Base-by-base conservation (phyloP, 2,888 invertebrate genomes). In the Phrixothrix hirtus region DNA sequence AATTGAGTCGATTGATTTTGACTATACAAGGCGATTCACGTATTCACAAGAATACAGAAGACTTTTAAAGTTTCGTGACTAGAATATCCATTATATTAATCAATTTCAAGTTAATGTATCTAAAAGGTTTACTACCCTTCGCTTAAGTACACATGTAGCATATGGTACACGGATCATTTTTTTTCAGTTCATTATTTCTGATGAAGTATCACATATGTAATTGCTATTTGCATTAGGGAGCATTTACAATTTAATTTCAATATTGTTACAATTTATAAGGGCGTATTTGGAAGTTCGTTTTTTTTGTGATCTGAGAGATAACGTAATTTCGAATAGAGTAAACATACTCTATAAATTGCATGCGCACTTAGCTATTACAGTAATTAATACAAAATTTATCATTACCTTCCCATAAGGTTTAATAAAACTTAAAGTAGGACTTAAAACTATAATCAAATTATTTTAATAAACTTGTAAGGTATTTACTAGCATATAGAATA, bases 1-100 rank as follows among this genome's bases (percentile, higher is more conserved):
- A 70, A 70, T 70, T 69, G 67, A 68, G 61, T 64, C 61, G 61
- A 67, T 66, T 66, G 68, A 67, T 68, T 66, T 51, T 54, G 36
- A 38, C 43, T 48, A 32, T 38, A 46, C 27, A 57, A 48, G 29
- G 30, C 45, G 51, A 45, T 39, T 34, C 34, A 37, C 26, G 16
- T 14, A 34, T n/a, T n/a, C n/a, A n/a, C 16, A 46, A 41, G 27
- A 38, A 43, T 37, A 43, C 15, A 42, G 36, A 15, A 30, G 29
- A 35, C 44, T 51, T 26, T 30, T 36, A 37, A 58, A 58, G 59
- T 61, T 62, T 63, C 68, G 68, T 68, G 68, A 66, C 65, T 52
- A 43, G 64, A 64, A 63, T 61, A 46, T 54, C 53, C 58, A 59
- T 64, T 62, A 64, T 60, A 66, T 58, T 65, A 66, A 66, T 68